These are phyloP conservation scores for Amblyjoppa fuscipennis DNA, from an alignment of 2,888 invertebrate species.

Conservation along the genomic window DNA sequence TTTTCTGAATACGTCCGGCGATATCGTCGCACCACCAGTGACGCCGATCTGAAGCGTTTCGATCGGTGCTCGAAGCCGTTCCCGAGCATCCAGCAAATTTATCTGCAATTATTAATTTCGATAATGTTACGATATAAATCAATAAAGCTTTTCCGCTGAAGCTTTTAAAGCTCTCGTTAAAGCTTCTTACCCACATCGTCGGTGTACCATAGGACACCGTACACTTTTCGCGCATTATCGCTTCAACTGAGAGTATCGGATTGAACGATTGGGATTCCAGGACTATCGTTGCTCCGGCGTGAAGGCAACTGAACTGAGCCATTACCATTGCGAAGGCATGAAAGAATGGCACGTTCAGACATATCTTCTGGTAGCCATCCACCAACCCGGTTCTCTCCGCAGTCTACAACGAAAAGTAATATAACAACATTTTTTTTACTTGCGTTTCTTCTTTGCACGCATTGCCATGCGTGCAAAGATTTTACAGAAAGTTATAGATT, in stretches of 20 bases:
- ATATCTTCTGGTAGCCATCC: constrained; percentile 86
- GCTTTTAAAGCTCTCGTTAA: not conserved
- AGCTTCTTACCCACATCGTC: constrained; percentile 89
- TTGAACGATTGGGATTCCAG: constrained; percentile 88
- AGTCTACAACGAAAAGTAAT: constrained; percentile 67
- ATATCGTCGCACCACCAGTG: constrained; percentile 91
- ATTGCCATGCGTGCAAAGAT: too few species aligned
- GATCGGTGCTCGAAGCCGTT: constrained; percentile 85
- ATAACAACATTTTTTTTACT: not conserved
- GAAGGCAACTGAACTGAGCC: constrained; percentile 87
- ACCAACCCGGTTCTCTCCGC: constrained; percentile 84
- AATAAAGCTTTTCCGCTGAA: not conserved
- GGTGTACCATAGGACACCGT: constrained; percentile 92
- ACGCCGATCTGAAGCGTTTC: constrained; percentile 87
- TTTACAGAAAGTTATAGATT: not conserved
- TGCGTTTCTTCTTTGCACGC: not conserved
- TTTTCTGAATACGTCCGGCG: constrained; percentile 87
- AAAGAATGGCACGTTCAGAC: constrained; percentile 91
- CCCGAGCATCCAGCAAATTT: constrained; percentile 88
- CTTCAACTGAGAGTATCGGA: constrained; percentile 88
- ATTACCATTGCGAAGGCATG: constrained; percentile 92
- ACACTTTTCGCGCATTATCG: constrained; percentile 90
- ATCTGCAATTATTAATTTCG: constrained; percentile 84
- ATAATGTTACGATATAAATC: not conserved
- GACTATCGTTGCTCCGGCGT: constrained; percentile 88